phyloP scores from a whole-genome alignment of 2,888 invertebrate genomes.

The Spodoptera littoralis region DNA sequence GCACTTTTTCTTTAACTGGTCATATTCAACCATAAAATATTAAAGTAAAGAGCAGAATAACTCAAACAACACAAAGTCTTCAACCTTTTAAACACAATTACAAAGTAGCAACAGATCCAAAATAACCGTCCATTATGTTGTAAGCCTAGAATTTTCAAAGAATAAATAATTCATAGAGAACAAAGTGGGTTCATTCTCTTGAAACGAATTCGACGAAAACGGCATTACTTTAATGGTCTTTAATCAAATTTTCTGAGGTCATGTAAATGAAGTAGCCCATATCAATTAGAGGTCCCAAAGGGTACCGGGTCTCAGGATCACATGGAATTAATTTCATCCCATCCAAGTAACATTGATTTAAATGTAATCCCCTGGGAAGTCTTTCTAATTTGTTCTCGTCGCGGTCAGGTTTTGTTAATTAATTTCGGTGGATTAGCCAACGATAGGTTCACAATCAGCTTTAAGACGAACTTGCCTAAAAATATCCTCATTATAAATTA shows the following conservation, averaged over 20 bases:
- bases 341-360: constrained; percentile 41
- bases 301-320: constrained; percentile 16
- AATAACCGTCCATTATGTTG: background rate
- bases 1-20: too few species aligned
- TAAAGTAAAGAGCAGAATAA: too few species aligned
- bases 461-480: constrained; percentile 2
- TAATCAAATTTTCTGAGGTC: constrained; percentile 44
- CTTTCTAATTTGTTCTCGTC: constrained; percentile 38
- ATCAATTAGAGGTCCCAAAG: constrained; percentile 44
- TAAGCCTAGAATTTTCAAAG: constrained; percentile 1
- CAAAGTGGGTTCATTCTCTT: constrained; percentile 9
- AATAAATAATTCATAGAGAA: constrained; percentile 40
- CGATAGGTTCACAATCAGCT: constrained; percentile 18
- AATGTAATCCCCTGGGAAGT: constrained; percentile 42
- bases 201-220: constrained; percentile 26
- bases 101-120: constrained; percentile 2
- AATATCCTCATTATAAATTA: background rate
- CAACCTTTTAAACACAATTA: constrained; percentile 4
- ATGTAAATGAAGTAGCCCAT: constrained; percentile 46
- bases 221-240: constrained; percentile 26
- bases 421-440: constrained; percentile 20
- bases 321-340: constrained; percentile 45
- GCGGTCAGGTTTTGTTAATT: constrained; percentile 32
- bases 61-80: background rate
- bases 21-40: too few species aligned